These are phyloP conservation scores for Tigriopus japonicus DNA, from an alignment of 1,140 invertebrate genomes.

Conservation along the genomic window DNA sequence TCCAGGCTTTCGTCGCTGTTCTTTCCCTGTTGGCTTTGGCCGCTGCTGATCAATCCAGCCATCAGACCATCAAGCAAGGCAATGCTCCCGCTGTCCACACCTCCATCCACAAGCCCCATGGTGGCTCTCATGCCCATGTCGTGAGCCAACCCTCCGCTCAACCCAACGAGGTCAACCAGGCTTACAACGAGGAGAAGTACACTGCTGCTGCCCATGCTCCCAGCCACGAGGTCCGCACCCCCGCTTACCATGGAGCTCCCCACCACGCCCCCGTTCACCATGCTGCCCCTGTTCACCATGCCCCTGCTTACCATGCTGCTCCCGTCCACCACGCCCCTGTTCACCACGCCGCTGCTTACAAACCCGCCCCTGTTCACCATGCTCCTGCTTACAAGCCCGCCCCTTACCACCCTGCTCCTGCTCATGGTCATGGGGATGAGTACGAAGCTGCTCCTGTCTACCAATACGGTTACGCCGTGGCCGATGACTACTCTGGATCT, in stretches of 20 bases:
- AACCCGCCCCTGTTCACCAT: slow-evolving; percentile 5
- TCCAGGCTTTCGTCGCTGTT: slow-evolving; percentile 6
- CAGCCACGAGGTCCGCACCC: neutral
- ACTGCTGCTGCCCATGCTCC: neutral
- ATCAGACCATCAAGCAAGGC: slow-evolving; percentile 6
- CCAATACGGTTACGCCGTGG: slow-evolving; percentile 18
- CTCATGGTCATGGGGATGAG: neutral
- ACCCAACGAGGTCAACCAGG: neutral
- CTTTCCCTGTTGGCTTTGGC: slow-evolving; percentile 8
- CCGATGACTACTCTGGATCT: slow-evolving; percentile 20
- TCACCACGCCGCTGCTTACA: slow-evolving; percentile 15
- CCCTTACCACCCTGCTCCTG: slow-evolving; percentile 11
- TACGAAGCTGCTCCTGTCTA: neutral
- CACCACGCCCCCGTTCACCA: no score
- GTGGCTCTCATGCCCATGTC: neutral
- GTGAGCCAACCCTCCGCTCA: neutral
- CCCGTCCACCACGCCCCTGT: neutral
- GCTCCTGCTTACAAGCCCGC: no score
- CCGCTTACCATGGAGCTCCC: no score
- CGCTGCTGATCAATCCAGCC: slow-evolving; percentile 5
- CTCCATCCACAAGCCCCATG: slow-evolving; percentile 1
- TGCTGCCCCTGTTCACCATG: no score
- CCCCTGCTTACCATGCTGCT: neutral
- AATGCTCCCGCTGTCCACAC: slow-evolving; percentile 1
- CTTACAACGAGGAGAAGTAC: neutral